Percentiles rank a stretch among this genome's conserved stretches.
Conservation (phyloP, 1,140 invertebrate genomes). For the Trinorchestia longiramus region DNA sequence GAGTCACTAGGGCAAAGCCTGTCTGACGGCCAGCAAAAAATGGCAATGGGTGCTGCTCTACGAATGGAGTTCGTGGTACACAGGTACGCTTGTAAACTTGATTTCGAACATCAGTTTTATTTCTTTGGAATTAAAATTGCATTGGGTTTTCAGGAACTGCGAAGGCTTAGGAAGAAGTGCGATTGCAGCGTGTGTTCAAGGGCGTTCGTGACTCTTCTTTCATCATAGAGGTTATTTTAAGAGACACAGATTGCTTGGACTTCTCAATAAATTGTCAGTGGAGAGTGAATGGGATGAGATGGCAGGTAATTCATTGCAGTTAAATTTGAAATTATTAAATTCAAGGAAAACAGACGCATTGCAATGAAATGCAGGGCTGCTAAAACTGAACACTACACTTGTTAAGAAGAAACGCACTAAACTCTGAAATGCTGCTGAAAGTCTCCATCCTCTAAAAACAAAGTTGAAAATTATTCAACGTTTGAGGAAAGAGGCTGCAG, state of each 20-base stretch:
- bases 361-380: too few species aligned
- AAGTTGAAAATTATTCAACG: too few species aligned
- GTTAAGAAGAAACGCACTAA: too few species aligned
- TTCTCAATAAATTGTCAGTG: not conserved
- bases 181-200: not conserved
- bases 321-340: not conserved
- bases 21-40: not conserved
- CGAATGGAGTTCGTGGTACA: not conserved
- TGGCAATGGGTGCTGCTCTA: not conserved
- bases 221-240: not conserved
- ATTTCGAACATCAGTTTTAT: not conserved
- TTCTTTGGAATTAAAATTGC: not conserved
- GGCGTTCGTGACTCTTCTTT: not conserved
- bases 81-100: not conserved
- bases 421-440: too few species aligned
- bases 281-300: not conserved
- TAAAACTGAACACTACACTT: too few species aligned
- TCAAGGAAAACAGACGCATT: not conserved
- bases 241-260: not conserved
- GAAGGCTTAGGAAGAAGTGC: not conserved
- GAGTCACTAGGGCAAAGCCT: conserved; percentile 9
- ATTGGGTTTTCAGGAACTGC: not conserved
- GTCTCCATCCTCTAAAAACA: too few species aligned
- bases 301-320: not conserved
- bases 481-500: too few species aligned